Evolutionary conservation across 1,140 invertebrate genomes (phyloP), one percentile per base, ranked within the genome.

Genomic region (Lordiphosa collinella): DNA sequence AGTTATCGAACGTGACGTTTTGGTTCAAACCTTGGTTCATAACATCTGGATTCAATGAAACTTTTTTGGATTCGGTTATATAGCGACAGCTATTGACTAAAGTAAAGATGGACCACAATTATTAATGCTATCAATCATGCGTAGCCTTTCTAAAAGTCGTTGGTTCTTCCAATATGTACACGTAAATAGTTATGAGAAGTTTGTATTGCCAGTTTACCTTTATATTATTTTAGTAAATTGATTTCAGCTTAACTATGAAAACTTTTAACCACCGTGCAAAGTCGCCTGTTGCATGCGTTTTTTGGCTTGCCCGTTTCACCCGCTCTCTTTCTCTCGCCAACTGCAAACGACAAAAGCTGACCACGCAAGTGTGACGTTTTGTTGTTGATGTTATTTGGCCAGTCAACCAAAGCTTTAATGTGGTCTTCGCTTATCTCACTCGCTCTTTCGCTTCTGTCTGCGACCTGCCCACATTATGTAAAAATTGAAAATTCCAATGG

Each of bases 341-440:
- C 50, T 38, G 32, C 37, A 65, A 70, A 59, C 43, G 40, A 58
- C 52, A 49, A 61, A 69, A 52, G 67, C 78, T 84, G 60, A 62
- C 76, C 68, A 82, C 67, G 78, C 76, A 82, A 84, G 58, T 82
- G 78, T 82, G 78, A 82, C 76, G 72, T 75, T 44, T 51, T 50
- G 29, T 36, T 34, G 52, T 53, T 18, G 38, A 44, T 50, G 47
- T 14, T 53, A 53, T 66, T 69, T 74, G 60, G 69, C 53, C 60
- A 76, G 66, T 82, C 76, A 82, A 82, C 71, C 78, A 82, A 58
- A 84, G 76, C 76, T 76, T 67, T 68, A 40, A 31, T 11, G 35
- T 25, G 46, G 50, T 46, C 54, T 54, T 41, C 50, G 29, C 38
- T 59, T 7, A 29, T 18, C 35, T 44, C 11, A n/a, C 36, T 11